Evolutionary conservation across 2,113 vertebrate species (phyloP).

Genomic region (Hemiscyllium ocellatum): DNA sequence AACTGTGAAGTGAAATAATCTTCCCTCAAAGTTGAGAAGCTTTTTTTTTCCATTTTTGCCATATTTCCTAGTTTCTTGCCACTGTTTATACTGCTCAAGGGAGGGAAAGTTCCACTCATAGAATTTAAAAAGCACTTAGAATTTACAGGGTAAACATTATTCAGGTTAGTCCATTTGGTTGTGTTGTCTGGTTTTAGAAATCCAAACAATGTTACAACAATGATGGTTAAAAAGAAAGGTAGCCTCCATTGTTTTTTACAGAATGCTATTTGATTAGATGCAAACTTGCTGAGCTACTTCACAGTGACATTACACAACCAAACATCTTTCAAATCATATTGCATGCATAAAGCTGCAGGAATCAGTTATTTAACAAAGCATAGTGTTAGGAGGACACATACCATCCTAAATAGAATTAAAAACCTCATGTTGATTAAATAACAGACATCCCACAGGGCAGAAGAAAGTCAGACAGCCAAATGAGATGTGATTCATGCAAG

Average conservation of each 20-base stretch:
- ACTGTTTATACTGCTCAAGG: no score
- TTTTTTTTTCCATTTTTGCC: neutral
- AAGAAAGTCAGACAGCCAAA: neutral
- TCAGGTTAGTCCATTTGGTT: neutral
- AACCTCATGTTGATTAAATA: constrained; percentile 31
- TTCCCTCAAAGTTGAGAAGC: no score
- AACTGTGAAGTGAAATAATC: no score
- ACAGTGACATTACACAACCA: neutral
- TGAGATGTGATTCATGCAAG: neutral
- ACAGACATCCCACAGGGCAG: neutral
- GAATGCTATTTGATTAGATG: neutral
- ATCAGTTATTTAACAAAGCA: neutral
- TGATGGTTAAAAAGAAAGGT: neutral
- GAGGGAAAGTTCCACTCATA: no score
- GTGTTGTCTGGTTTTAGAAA: neutral
- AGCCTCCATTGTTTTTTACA: neutral
- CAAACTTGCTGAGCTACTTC: neutral
- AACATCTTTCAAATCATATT: constrained; percentile 24
- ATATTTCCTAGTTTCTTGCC: no score
- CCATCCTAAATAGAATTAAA: constrained; percentile 16
- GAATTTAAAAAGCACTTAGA: neutral
- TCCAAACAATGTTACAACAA: neutral
- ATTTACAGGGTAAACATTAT: neutral
- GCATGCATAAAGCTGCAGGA: neutral
- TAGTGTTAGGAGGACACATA: neutral